A percentile compares a stretch with the other conserved stretches of the same genome.
Conservation (phyloP, 2,888 invertebrate species). For the Volucella inflata region DNA sequence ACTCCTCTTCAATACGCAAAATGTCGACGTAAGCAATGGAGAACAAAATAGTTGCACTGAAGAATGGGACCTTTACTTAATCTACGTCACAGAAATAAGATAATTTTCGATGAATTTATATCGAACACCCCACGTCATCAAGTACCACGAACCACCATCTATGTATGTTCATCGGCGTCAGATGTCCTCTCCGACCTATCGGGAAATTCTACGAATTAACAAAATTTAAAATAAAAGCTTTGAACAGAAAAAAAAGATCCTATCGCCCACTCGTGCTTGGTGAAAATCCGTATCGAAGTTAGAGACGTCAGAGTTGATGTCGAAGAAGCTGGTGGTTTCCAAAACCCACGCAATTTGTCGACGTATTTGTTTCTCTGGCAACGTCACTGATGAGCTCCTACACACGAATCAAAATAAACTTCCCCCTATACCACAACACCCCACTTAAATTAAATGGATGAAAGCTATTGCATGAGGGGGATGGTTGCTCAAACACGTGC, state of each 20-base stretch:
- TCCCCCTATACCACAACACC: neutral
- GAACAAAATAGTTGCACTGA: slow-evolving; percentile 7
- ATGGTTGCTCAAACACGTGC: slow-evolving; percentile 45
- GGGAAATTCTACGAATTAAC: slow-evolving; percentile 28
- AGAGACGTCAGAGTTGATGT: too few species aligned
- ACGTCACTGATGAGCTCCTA: slow-evolving; percentile 52
- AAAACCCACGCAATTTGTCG: slow-evolving; percentile 37
- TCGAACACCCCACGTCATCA: neutral
- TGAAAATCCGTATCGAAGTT: neutral
- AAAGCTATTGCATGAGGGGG: slow-evolving; percentile 14
- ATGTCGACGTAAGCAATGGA: neutral
- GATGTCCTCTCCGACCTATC: slow-evolving; percentile 14
- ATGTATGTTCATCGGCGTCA: neutral
- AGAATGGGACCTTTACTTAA: neutral
- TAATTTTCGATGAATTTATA: slow-evolving; percentile 23
- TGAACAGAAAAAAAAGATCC: neutral
- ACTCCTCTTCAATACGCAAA: neutral
- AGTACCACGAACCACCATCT: neutral
- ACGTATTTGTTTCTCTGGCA: slow-evolving; percentile 28
- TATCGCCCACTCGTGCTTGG: slow-evolving; percentile 18
- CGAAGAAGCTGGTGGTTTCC: too few species aligned
- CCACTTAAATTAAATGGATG: slow-evolving; percentile 1
- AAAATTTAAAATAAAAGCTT: slow-evolving; percentile 15
- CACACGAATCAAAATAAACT: slow-evolving; percentile 31
- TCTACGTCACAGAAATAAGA: slow-evolving; percentile 23